Conservation (phyloP, 1,140 invertebrate species). For the Pseudobourletiella spinata region DNA sequence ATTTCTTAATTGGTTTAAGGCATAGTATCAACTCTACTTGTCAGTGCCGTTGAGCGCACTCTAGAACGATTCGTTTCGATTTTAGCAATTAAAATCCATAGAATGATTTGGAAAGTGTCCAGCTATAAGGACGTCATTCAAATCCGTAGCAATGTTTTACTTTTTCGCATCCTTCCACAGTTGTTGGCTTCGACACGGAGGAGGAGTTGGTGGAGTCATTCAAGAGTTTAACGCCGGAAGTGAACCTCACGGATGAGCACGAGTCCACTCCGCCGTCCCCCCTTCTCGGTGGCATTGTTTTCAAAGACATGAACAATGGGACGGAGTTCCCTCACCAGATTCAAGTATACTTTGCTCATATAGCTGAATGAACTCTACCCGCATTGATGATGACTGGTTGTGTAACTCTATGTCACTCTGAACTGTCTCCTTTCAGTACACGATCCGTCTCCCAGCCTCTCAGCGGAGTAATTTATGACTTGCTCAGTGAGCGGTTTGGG, state of each 20-base stretch:
- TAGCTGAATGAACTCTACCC: neutral
- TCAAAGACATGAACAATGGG: neutral
- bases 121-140: too few relatives aligned
- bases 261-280: neutral
- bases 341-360: neutral
- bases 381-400: neutral
- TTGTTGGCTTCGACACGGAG: slow-evolving; percentile 28
- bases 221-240: neutral
- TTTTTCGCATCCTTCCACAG: too few relatives aligned
- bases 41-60: too few relatives aligned
- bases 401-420: neutral
- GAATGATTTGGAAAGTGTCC: too few relatives aligned
- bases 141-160: too few relatives aligned
- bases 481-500: slow-evolving; percentile 39
- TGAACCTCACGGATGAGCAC: neutral
- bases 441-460: slow-evolving; percentile 53
- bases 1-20: too few relatives aligned
- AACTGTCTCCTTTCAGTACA: slow-evolving; percentile 41
- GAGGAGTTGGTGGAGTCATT: slow-evolving; percentile 18
- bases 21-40: too few relatives aligned
- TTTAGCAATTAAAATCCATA: too few relatives aligned
- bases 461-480: slow-evolving; percentile 45
- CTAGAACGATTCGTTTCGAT: too few relatives aligned
- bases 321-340: neutral
- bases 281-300: neutral